Conservation (phyloP, 2,888 invertebrate species). For the Cantharis nigra region DNA sequence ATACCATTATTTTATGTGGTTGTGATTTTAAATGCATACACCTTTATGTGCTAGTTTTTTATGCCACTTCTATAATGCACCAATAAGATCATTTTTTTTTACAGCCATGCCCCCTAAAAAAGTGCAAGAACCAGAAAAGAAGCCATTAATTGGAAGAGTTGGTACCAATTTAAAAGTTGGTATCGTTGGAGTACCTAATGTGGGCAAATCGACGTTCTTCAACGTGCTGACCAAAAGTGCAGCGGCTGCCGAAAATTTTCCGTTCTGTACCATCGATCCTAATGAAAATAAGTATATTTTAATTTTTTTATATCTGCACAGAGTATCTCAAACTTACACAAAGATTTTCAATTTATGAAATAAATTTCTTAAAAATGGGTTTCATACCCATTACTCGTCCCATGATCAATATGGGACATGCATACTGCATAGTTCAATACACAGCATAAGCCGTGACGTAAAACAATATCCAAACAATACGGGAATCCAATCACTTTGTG, state of each 20-base stretch:
- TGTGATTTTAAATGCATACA: constrained; percentile 15
- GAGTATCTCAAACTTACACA: neutral
- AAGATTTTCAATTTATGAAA: neutral
- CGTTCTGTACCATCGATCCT: constrained; percentile 99
- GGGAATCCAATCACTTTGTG: too few species aligned
- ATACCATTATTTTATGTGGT: constrained; percentile 37
- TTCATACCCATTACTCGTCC: neutral
- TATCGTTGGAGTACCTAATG: constrained; percentile 96
- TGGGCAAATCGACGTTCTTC: constrained; percentile 99
- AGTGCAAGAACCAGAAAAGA: constrained; percentile 84
- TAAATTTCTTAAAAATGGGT: neutral
- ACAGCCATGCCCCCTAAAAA: constrained; percentile 82
- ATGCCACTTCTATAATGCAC: neutral
- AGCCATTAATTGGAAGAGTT: constrained; percentile 90
- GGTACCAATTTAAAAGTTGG: constrained; percentile 97
- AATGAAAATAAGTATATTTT: constrained; percentile 96
- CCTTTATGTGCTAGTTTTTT: constrained; percentile 3
- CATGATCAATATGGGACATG: too few species aligned
- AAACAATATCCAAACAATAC: too few species aligned
- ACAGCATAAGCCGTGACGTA: too few species aligned
- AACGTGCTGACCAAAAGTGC: constrained; percentile 98
- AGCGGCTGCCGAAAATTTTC: constrained; percentile 98
- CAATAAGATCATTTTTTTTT: neutral
- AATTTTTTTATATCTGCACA: neutral
- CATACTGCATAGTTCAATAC: too few species aligned